Evolutionary conservation across 64 coral and sea anemone species (phyloP).

Genomic region (Hydrozoanthus tunicans): DNA sequence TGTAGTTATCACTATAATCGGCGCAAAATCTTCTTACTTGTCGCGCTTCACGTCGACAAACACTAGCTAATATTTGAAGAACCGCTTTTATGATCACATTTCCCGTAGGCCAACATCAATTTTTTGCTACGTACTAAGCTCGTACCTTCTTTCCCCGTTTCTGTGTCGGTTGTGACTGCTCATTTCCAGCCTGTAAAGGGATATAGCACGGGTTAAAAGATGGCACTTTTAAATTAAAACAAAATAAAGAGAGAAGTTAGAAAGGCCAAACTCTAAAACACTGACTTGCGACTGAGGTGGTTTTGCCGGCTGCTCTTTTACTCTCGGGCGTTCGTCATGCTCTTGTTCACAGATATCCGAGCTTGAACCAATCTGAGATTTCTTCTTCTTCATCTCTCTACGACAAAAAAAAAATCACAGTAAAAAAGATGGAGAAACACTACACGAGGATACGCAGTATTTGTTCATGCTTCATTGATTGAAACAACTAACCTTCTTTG

Average conservation of each 20-base stretch:
- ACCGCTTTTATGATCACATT: background rate
- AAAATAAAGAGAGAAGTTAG: background rate
- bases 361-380: background rate
- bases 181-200: slow-evolving; percentile 25
- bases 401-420: background rate
- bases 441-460: background rate
- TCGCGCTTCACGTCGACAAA: too few relatives aligned
- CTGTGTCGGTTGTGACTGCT: slow-evolving; percentile 59
- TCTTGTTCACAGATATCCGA: background rate
- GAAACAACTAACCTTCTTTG: slow-evolving; percentile 59
- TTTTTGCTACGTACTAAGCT: background rate
- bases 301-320: slow-evolving; percentile 13
- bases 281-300: background rate
- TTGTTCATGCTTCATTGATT: background rate
- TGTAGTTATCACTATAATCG: too few relatives aligned
- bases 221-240: background rate
- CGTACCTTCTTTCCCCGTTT: slow-evolving; percentile 87
- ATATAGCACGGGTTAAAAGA: background rate
- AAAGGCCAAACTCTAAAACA: background rate
- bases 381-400: slow-evolving; percentile 53
- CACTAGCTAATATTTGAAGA: too few relatives aligned
- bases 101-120: background rate
- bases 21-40: too few relatives aligned
- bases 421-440: background rate
- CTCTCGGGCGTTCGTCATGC: background rate